These are phyloP conservation scores for Cylloceria caligata DNA, from an alignment of 2,888 invertebrate genomes.

Conservation along the genomic window DNA sequence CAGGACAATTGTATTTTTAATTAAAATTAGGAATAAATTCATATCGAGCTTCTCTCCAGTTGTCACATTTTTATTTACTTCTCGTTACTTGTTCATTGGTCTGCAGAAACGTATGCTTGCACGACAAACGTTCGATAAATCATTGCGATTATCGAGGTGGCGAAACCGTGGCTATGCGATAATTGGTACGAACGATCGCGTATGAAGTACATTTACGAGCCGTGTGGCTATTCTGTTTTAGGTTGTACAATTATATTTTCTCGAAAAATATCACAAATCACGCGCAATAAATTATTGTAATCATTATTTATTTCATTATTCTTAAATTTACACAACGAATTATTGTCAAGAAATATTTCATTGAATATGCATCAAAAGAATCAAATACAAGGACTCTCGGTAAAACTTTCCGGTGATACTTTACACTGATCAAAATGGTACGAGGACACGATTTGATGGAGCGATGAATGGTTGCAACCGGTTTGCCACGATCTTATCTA, in stretches of 20 bases:
- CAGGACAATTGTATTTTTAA: background rate
- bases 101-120: background rate
- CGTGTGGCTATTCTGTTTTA: slow-evolving; percentile 38
- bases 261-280: slow-evolving; percentile 15
- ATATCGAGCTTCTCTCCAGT: background rate
- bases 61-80: slow-evolving; percentile 18
- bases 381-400: background rate
- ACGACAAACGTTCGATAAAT: slow-evolving; percentile 31
- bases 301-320: slow-evolving; percentile 18
- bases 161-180: slow-evolving; percentile 30
- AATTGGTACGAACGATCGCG: slow-evolving; percentile 38
- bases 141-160: slow-evolving; percentile 31
- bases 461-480: slow-evolving; percentile 43
- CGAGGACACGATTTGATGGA: slow-evolving; percentile 56
- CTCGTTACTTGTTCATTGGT: background rate
- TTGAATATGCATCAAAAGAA: background rate
- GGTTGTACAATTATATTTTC: slow-evolving; percentile 48
- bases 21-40: background rate
- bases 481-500: slow-evolving; percentile 54
- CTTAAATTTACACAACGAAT: background rate
- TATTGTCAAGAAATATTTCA: background rate
- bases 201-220: slow-evolving; percentile 20
- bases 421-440: slow-evolving; percentile 54
- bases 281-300: slow-evolving; percentile 50
- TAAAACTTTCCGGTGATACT: too few relatives aligned